A percentile compares a stretch with the other conserved stretches of the same genome.
phyloP scores from a whole-genome alignment of 35 echinoderm and acorn worm species.

The Chiridota heheva region DNA sequence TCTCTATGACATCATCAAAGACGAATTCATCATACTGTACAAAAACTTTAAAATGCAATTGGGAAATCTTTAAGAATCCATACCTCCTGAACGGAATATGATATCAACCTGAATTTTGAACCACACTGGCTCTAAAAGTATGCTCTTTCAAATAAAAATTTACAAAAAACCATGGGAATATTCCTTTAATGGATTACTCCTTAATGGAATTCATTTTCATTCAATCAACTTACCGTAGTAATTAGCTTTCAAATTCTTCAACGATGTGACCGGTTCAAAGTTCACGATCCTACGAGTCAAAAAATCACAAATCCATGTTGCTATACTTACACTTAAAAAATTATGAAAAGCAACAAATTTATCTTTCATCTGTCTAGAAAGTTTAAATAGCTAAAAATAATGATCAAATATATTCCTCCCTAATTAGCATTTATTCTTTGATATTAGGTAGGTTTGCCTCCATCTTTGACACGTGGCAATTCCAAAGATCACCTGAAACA shows the following conservation, averaged over 20 bases:
- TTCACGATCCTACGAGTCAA: conserved; percentile 76
- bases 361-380: neutral
- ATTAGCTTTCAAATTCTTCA: conserved; percentile 96
- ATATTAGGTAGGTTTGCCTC: neutral
- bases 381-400: neutral
- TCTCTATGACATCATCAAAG: no score
- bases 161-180: neutral
- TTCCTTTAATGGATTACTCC: neutral
- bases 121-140: neutral
- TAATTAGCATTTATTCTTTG: neutral
- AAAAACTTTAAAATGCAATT: neutral
- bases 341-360: neutral
- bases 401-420: neutral
- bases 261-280: conserved; percentile 84
- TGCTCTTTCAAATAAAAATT: neutral
- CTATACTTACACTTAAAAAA: neutral
- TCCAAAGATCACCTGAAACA: no score
- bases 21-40: no score
- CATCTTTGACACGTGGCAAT: neutral
- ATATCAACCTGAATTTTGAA: neutral
- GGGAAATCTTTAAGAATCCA: neutral
- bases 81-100: neutral
- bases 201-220: no score
- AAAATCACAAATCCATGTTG: conserved; percentile 13
- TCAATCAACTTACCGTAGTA: conserved; percentile 83